phyloP scores from a whole-genome alignment of 2,888 invertebrate species.

The Meteorus cinctellus region DNA sequence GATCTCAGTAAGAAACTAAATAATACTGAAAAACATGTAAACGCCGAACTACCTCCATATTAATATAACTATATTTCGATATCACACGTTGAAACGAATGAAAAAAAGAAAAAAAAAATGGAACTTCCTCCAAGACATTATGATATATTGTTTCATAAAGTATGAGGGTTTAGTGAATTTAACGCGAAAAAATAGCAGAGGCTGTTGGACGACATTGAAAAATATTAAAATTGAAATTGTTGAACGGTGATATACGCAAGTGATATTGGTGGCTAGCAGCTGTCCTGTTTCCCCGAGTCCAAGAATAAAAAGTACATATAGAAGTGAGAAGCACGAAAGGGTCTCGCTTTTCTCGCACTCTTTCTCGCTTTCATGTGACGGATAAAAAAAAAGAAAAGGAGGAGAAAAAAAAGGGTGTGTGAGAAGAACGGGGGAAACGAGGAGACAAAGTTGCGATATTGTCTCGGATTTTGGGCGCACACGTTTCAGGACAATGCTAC shows the following conservation, averaged over 20 bases:
- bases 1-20: too few relatives aligned
- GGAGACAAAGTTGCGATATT: conserved; percentile 61
- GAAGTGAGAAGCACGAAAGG: conserved; percentile 16
- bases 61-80: not conserved
- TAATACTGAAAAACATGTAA: too few relatives aligned
- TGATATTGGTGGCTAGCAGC: conserved; percentile 73
- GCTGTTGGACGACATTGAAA: conserved; percentile 57
- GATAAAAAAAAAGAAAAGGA: conserved; percentile 43
- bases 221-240: conserved; percentile 73
- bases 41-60: not conserved
- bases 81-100: not conserved
- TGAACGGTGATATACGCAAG: conserved; percentile 66
- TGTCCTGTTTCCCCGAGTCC: conserved; percentile 62
- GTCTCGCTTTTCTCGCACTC: not conserved
- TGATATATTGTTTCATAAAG: conserved; percentile 61
- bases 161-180: conserved; percentile 34
- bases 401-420: conserved; percentile 42
- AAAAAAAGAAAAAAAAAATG: conserved; percentile 14
- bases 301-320: conserved; percentile 8
- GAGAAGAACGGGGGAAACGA: conserved; percentile 37
- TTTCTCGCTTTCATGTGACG: conserved; percentile 37
- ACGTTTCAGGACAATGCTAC: conserved; percentile 65
- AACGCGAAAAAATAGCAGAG: conserved; percentile 45
- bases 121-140: not conserved
- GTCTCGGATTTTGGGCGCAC: conserved; percentile 64